phyloP scores from a whole-genome alignment of 2,113 vertebrate species.

The Syngnathus floridae region DNA sequence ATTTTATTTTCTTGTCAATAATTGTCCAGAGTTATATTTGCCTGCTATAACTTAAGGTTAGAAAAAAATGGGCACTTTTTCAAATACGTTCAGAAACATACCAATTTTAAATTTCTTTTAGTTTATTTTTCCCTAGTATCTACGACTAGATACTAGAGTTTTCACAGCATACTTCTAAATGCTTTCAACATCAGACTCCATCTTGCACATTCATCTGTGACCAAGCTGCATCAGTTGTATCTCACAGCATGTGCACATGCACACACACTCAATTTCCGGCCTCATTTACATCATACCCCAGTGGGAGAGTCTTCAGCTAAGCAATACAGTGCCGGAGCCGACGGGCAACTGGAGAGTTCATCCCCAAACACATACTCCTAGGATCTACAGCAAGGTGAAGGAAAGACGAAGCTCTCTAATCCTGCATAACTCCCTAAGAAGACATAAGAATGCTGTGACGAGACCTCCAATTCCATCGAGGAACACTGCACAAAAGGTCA shows the following conservation, averaged over 20 bases:
- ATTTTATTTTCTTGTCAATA: neutral
- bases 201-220: neutral
- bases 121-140: neutral
- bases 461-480: conserved; percentile 16
- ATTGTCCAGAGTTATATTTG: neutral
- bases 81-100: neutral
- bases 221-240: neutral
- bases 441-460: conserved; percentile 27
- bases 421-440: conserved; percentile 25
- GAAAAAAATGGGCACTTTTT: too few species aligned
- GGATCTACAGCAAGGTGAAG: conserved; percentile 22
- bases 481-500: conserved; percentile 18
- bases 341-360: conserved; percentile 32
- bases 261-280: conserved; percentile 6
- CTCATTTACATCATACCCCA: conserved; percentile 23
- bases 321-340: conserved; percentile 14
- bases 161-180: neutral
- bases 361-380: conserved; percentile 32
- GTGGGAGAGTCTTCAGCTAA: conserved; percentile 22
- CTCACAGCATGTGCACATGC: neutral
- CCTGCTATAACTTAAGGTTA: too few species aligned
- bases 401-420: conserved; percentile 16
- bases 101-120: neutral
- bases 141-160: too few species aligned
- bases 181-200: neutral